Evolutionary conservation across 2,888 invertebrate genomes (phyloP), one percentile per base, ranked within the genome.

Genomic region (Baccha elongata): DNA sequence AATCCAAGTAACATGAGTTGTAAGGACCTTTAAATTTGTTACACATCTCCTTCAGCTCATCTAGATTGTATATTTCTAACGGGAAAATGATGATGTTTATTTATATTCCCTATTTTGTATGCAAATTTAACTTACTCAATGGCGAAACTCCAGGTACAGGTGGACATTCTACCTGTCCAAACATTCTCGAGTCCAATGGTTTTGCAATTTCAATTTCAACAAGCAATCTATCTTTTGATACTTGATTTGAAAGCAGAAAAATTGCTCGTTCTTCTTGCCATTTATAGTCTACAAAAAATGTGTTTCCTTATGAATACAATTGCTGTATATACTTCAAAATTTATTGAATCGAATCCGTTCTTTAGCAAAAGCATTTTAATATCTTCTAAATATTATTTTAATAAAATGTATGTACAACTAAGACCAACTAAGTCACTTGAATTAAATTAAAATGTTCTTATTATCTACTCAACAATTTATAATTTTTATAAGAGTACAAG

Each of bases 1-100:
- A 98, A 90, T 99, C 99, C 86, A 99, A 92, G 91, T 99, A 99
- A 90, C 99, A 99, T 0, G 98, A 99, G 91, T 99, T 99, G 89
- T 98, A 97, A 90, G 99, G 98, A 3, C 99, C 99, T 86, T 95
- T 93, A 89, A 94, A 95, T 91, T 96, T 96, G 17, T 96, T 96
- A 86, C 95, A 96, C 85, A 96, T 93, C 23, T 92, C 93, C 80
- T 95, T 93, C 23, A 94, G 91, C 86, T 94, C 94, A 8, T 94
- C 94, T 65, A 94, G 74, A 62, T 88, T 89, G 37, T 86, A 87
- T 21, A 89, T 87, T 85, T 88, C 90, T 90, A 52, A 4, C n/a
- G n/a, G 35, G 68, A 8, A 2, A 7, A 37, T 35, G 0, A 53
- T 44, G 35, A 0, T 21, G 0, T 40, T 1, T 32, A 26, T n/a